Conservation (phyloP, 35 echinoderm and acorn worm genomes). For the Lytechinus variegatus region DNA sequence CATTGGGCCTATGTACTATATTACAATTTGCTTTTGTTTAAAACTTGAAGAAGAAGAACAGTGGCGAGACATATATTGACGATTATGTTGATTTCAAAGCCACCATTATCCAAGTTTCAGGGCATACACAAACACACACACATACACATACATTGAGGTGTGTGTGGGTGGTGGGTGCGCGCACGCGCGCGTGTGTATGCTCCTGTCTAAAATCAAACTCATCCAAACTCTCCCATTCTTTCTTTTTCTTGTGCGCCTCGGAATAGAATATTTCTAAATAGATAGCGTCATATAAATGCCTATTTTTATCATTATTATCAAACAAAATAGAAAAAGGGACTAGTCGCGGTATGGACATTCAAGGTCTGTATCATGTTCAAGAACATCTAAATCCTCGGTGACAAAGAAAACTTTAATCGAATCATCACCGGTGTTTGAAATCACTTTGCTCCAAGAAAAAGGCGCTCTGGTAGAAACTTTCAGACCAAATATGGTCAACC, state of each 20-base stretch:
- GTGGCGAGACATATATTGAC: no score
- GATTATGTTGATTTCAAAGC: no score
- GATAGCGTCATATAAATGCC: no score
- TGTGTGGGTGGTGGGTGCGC: no score
- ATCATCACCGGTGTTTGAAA: background rate
- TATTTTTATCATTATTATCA: no score
- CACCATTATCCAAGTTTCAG: no score
- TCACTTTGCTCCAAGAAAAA: background rate
- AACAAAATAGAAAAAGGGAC: no score
- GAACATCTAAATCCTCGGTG: background rate
- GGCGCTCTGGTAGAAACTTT: background rate
- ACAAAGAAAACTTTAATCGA: background rate
- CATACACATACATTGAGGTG: no score
- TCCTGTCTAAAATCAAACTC: background rate
- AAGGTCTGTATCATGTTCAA: background rate
- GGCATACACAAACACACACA: no score
- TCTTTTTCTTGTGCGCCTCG: background rate
- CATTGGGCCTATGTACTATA: background rate
- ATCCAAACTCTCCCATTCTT: background rate
- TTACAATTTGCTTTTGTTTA: no score
- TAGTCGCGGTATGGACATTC: no score
- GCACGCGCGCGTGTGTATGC: background rate
- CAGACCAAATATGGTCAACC: conserved; percentile 9
- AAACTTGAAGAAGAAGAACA: no score
- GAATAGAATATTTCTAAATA: background rate